These are phyloP conservation scores for Mus minutoides DNA, from an alignment of 2,797 vertebrate species.

Conservation along the genomic window DNA sequence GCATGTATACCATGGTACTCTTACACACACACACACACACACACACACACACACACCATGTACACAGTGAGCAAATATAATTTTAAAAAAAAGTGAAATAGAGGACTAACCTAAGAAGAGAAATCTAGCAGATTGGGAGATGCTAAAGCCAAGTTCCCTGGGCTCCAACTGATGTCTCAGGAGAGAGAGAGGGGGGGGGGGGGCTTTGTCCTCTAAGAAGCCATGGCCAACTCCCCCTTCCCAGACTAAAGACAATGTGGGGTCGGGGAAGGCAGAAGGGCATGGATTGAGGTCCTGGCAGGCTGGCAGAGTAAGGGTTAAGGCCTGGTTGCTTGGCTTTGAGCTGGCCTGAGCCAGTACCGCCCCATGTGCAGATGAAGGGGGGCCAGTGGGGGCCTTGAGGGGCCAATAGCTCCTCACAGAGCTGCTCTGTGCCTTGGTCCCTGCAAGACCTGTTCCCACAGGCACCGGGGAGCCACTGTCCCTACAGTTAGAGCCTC, in stretches of 20 bases:
- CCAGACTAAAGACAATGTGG: neutral
- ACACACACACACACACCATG: neutral
- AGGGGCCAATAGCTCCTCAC: constrained; percentile 76
- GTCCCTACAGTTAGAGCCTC: neutral
- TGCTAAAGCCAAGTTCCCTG: neutral
- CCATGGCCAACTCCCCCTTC: neutral
- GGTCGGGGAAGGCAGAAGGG: neutral
- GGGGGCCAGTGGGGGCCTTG: constrained; percentile 73
- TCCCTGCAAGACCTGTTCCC: constrained; percentile 68
- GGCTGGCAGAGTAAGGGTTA: constrained; percentile 75
- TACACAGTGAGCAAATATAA: neutral
- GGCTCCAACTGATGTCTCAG: neutral
- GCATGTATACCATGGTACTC: neutral
- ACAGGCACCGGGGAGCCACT: constrained; percentile 51
- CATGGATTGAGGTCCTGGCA: neutral
- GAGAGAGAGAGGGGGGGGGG: neutral
- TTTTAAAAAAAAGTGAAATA: neutral
- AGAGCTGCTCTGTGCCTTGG: constrained; percentile 61
- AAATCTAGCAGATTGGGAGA: neutral
- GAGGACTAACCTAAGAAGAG: neutral
- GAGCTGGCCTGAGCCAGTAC: constrained; percentile 63
- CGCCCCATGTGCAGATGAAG: constrained; percentile 76
- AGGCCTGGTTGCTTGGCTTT: constrained; percentile 54
- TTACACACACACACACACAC: neutral
- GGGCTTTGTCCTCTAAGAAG: constrained; percentile 41